Evolutionary conservation across 2,113 vertebrate genomes (phyloP), one percentile per base, ranked within the genome.

Genomic region (Lates calcarifer): DNA sequence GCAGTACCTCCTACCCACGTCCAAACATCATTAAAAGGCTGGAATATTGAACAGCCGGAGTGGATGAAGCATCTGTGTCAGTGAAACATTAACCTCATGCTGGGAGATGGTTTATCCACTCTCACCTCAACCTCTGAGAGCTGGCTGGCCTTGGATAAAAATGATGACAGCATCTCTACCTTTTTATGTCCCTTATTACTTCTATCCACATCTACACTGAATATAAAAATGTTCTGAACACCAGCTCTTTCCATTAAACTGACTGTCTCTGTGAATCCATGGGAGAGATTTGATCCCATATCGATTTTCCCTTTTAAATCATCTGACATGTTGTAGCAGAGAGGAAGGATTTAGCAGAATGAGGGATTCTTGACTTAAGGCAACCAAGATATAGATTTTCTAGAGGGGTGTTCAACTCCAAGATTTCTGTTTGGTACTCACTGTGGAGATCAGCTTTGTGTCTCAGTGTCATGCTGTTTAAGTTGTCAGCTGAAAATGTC

Each of bases 41-140:
- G 61, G 62, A 78, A 70, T 76, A 76, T 45, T 41, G 70, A 88
- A 49, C 80, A 79, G 74, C 75, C 78, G 68, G 62, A 75, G 70
- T 31, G 53, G 53, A 71, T 65, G 72, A 75, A 64, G 78, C 69
- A 78, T 83, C 82, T 78, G 82, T 67, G 67, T 62, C 33, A 75
- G 79, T 71, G 69, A 82, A 81, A 85, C 73, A 79, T 86, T 81
- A 74, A 64, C 83, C 64, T 85, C 71, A 63, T 76, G 66, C 81
- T 68, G 55, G 53, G 65, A 80, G 79, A 81, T 15, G 41, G 47
- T 83, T 71, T 69, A 75, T 66, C 64, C 8, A 41, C 55, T 31
- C 71, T 81, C 63, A 70, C 76, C 71, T 81, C 68, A 22, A 68
- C 47, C 72, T 84, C 53, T 33, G 53, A 57, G 45, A 51, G 33